Evolutionary conservation across 2,797 vertebrate genomes (phyloP), one percentile per base, ranked within the genome.

Genomic region (Chelonia mydas): DNA sequence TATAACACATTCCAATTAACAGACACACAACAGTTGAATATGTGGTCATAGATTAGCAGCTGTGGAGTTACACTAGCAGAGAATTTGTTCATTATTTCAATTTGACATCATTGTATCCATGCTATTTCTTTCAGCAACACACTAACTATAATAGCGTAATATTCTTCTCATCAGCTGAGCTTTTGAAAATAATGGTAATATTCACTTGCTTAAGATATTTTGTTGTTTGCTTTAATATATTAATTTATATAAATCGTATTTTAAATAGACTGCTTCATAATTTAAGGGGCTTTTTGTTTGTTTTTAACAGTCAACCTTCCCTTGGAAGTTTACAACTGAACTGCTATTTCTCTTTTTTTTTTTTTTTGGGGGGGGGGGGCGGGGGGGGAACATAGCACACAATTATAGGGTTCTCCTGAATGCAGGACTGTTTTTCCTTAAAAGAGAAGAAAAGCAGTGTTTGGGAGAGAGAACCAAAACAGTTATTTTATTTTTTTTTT

Each of bases 1-100:
- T 2, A 94, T 78, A 90, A 96, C 57, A 85, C 9, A 92, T 21
- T 97, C 93, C 54, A 86, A 81, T 96, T 94, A 87, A 59, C 86
- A 72, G 5, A 28, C 6, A 5, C 1, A 27, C 1, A 33, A 83
- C 1, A 88, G 7, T 50, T 23, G 27, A 94, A 94, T 74, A 47
- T 11, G 45, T 0, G 25, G 17, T 41, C 2, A 27, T 49, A 81
- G 79, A 89, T 81, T 25, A 65, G 53, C 94, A 45, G 83, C 68
- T 31, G 49, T 23, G 19, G 68, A 49, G 2, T 41, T 61, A 45
- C 16, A 28, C 15, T 86, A 91, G 11, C 53, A 93, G 17, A 50
- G 37, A 28, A 83, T 54, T 6, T 90, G 47, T 28, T 41, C 87
- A 19, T 55, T 7, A 11, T 53, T 88, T 92, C 33, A 80, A 49